Base-by-base conservation (phyloP, 2,888 invertebrate genomes). In the Pelosia muscerda region DNA sequence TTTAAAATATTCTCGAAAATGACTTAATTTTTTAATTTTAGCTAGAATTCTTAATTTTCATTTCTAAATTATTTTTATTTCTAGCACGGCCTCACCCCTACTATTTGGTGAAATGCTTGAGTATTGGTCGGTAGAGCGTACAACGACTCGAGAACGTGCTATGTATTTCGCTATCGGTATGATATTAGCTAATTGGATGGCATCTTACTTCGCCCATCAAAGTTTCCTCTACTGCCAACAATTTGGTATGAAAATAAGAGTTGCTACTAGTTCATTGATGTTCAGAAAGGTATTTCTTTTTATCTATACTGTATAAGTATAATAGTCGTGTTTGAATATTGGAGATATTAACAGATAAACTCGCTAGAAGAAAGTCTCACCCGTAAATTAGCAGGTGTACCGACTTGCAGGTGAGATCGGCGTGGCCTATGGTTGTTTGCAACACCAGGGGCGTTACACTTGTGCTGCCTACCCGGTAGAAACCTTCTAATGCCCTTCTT, bases 221-320 rank as follows among this genome's bases (percentile, higher is more conserved):
- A 97, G 96, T 74, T 96, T 96, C 86, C 95, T 97, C 81, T 96
- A 95, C 58, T 93, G 95, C 38, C 95, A 95, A 81, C 96, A 97
- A 82, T 94, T 96, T 19, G 97, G 97, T 49, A 97, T 97, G 97
- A 95, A 96, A 84, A 91, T 97, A 53, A 93, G 97, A 75, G 94
- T 97, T 0, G 97, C 97, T 0, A 96, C 96, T 67, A 96, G 97
- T 81, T 96, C 97, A 0, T 88, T 98, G 2, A 95, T 98, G 85
- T 97, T 97, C 83, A 95, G 97, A 90, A 98, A 98, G 96, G 97
- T 97, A 88, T 26, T 63, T 61, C 10, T 61, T 26, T 26, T 26
- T 26, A 26, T 19, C 38, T 38, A 15, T 38, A 38, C 9, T 38
- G 4, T 9, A 25, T 2, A 6, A 19, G 19, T 19, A 19, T 6